Base-by-base conservation (phyloP, 1,140 invertebrate species). In the Chironomus striatipennis region DNA sequence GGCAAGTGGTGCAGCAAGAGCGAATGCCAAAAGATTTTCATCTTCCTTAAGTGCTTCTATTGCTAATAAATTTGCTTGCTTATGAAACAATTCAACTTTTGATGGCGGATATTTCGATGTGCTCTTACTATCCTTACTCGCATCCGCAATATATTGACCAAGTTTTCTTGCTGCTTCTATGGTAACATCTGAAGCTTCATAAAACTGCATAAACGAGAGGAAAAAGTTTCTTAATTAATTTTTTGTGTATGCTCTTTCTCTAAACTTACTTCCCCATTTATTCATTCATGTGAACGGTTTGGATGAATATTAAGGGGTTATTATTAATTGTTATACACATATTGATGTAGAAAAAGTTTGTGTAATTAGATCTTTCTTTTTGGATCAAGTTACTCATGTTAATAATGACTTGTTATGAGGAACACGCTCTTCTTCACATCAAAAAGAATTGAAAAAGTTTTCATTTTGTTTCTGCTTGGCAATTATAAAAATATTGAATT, bases 21-120 rank as follows among this genome's bases (percentile, higher is more conserved):
- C 81, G 77, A 82, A 81, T 20, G 81, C 81, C 77, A 82, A 73
- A 18, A 82, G 78, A 75, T 79, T 81, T 73, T 82, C 81, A 76
- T 82, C 81, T 76, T 82, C 79, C 74, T 78, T 78, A 70, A 82
- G 76, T 57, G 81, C 80, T 73, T 80, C 78, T 74, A 77, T 81
- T 75, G 81, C 81, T 65, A 82, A 81, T 73, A 73, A 74, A 75
- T 82, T 82, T 18, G 81, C 81, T 18, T 78, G 76, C 24, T 78
- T 78, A 73, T 77, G 79, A 42, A 82, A 77, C 74, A 81, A 80
- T 73, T 77, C 78, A 12, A 78, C 78, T 73, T 78, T 77, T 20
- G 76, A 74, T 73, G 77, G 74, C 74, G 76, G 77, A 74, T 79
- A 77, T 77, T 70, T 70, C 10, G 79, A 80, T 79, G 12, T 15